Base-by-base conservation (phyloP, 2,888 invertebrate genomes). In the Choreutis nemorana region DNA sequence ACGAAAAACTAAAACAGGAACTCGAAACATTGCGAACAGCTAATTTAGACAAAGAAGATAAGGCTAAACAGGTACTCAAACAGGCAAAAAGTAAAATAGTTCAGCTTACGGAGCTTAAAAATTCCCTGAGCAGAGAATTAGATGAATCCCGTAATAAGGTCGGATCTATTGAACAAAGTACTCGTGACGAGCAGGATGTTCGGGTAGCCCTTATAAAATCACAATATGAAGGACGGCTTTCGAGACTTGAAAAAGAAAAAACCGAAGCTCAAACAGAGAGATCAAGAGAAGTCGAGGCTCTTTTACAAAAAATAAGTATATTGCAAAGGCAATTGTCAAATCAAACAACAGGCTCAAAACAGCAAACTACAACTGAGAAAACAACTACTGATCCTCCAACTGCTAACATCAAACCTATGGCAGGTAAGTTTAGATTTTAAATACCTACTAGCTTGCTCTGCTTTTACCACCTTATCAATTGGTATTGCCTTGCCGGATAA, bases 341-440 rank as follows among this genome's bases (percentile, higher is more conserved):
- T 26, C 89, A 89, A 51, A 83, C 90, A 11, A 84, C 86, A 22
- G 83, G 85, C 2, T 85, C 88, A 44, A 83, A 90, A 37, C 80
- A 85, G 45, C 70, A 85, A 50, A 64, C 83, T 34, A 51, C 65
- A 2, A 46, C 64, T 6, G 85, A 84, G 29, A 85, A 85, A 49
- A 65, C 79, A 2, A 78, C 79, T 7, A 77, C 79, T 2, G 84
- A 84, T 18, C 83, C 84, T 7, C 83, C 83, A 0, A 96, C 94
- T 1, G 96, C 96, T 3, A 96, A 96, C 56, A 96, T 96, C 23
- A 93, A 94, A 61, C 96, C 96, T 0, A 93, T 96, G 89, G 90
- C 95, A 2, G 92, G 92, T 45, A 80, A 61, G 70, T 48, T 66
- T 26, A 46, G 57, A 21, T 44, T 11, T 22, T 22, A 9, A 22